Evolutionary conservation across 1,140 invertebrate genomes (phyloP), one percentile per base, ranked within the genome.

Genomic region (Conus ventricosus): DNA sequence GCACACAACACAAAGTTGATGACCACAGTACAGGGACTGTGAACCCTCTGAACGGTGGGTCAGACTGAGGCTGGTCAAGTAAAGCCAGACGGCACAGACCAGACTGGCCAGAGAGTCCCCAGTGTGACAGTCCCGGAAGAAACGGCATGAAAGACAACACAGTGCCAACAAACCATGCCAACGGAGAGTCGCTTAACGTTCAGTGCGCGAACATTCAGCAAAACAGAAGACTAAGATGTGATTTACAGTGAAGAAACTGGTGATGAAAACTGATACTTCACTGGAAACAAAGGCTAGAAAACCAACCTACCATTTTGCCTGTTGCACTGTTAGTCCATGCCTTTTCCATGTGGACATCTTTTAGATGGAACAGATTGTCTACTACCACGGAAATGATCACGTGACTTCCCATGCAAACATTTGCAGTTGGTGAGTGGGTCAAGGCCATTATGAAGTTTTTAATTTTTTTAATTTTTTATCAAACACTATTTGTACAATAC

Each of bases 151-250:
- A n/a, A 15, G 53, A 11, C 60, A 63, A 63, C 17, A 20, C 17
- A 20, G 17, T 63, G 10, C 60, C 60, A 63, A 63, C 10, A 63
- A 20, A 63, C 60, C 60, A 63, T 63, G 60, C 17, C 82, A 51
- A 53, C 8, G 11, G 4, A 88, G 23, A 71, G 76, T 39, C 6
- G 23, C 20, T 81, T 5, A 89, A 25, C 67, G 90, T 4, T 91
- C 78, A 15, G 75, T 88, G 54, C 13, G 54, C 6, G 27, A n/a
- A 27, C 90, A 83, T 55, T 93, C 91, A 0, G 93, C 92, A 80
- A 91, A 93, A 17, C 91, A 88, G 54, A 94, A 88, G 15, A 88
- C 90, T 4, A 92, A 20, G 76, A 92, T 90, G 5, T 93, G 63
- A 76, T 94, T 93, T 15, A 53, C 0, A 1, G 80, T 81, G 53